Conservation (phyloP, 2,888 invertebrate genomes). For the Boloria selene region DNA sequence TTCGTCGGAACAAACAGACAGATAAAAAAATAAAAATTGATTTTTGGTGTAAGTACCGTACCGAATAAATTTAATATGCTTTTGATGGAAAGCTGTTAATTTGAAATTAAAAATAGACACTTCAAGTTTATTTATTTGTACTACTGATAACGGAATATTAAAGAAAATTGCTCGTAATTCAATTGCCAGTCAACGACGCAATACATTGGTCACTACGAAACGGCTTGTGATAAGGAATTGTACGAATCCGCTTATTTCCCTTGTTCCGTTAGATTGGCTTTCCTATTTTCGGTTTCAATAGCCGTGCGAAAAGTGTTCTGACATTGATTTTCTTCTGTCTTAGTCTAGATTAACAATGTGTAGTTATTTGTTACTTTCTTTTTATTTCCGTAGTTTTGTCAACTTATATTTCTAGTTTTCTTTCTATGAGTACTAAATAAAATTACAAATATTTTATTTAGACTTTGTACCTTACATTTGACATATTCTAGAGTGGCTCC, state of each 20-base stretch:
- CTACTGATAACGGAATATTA: conserved; percentile 13
- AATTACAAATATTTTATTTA: too few relatives aligned
- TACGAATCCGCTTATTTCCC: conserved; percentile 27
- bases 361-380: background rate
- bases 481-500: too few relatives aligned
- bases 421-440: too few relatives aligned
- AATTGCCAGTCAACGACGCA: conserved; percentile 27
- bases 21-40: too few relatives aligned
- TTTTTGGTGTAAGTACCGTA: too few relatives aligned
- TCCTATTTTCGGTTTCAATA: conserved; percentile 25
- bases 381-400: too few relatives aligned
- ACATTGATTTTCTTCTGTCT: conserved; percentile 17
- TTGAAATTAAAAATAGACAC: too few relatives aligned
- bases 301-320: conserved; percentile 5
- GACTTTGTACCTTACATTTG: too few relatives aligned
- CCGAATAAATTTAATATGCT: too few relatives aligned
- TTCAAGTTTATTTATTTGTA: too few relatives aligned
- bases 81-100: too few relatives aligned
- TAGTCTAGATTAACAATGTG: conserved; percentile 7
- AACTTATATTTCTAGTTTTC: background rate
- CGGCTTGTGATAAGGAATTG: conserved; percentile 28
- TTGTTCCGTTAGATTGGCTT: conserved; percentile 32
- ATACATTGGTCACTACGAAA: conserved; percentile 32
- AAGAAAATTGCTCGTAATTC: conserved; percentile 18
- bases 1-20: too few relatives aligned